Conservation (phyloP, 2,888 invertebrate species). For the Lycia hirtaria region DNA sequence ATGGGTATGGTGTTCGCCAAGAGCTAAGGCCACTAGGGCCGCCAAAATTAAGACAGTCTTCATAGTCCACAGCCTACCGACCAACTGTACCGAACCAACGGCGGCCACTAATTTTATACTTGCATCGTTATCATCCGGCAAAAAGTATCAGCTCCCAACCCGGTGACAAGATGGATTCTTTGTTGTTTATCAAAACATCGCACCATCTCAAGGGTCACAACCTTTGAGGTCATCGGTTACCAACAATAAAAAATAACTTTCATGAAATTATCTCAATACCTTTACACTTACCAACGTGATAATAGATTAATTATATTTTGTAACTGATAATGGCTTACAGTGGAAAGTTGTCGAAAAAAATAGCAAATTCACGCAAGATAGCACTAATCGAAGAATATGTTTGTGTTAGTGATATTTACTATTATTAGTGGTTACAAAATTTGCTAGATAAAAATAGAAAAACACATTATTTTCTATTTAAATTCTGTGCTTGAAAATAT, state of each 20-base stretch:
- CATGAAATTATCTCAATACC: conserved; percentile 7
- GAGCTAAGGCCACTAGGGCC: conserved; percentile 68
- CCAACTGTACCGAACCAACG: conserved; percentile 60
- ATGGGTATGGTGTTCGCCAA: conserved; percentile 57
- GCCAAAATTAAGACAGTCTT: conserved; percentile 78
- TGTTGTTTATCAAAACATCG: conserved; percentile 12
- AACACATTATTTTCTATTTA: no score
- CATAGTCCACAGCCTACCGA: conserved; percentile 66
- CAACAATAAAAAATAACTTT: conserved; percentile 11
- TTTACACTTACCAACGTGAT: conserved; percentile 1
- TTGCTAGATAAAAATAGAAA: no score
- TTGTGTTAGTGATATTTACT: not conserved
- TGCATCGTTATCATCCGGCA: conserved; percentile 22
- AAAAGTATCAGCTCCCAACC: conserved; percentile 21
- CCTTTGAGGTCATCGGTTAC: conserved; percentile 13
- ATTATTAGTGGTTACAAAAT: no score
- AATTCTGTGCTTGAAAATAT: no score
- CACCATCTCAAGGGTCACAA: no score
- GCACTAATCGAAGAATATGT: not conserved
- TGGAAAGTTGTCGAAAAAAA: conserved; percentile 5
- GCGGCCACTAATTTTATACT: conserved; percentile 46
- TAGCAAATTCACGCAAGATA: not conserved
- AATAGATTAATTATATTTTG: not conserved
- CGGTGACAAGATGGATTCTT: conserved; percentile 19
- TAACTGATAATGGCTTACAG: not conserved